phyloP scores from a whole-genome alignment of 2,888 invertebrate genomes.

The Urechis unicinctus region DNA sequence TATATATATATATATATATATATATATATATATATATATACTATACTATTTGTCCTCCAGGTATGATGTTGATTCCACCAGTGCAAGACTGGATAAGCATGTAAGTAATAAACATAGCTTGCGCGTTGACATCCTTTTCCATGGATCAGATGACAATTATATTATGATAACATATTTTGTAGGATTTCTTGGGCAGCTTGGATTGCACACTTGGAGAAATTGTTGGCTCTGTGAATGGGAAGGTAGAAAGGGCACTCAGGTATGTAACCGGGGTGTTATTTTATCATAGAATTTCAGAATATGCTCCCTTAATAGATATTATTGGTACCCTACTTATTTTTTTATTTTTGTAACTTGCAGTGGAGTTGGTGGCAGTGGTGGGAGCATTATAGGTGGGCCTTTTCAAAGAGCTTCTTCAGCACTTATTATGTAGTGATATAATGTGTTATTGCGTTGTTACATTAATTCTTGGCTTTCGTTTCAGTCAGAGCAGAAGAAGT shows the following conservation, averaged over 20 bases:
- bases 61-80: conserved; percentile 38
- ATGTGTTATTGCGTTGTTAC: neutral
- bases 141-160: neutral
- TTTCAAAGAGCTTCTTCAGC: neutral
- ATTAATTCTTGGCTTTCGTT: neutral
- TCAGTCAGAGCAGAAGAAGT: conserved; percentile 40
- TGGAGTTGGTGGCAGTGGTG: neutral
- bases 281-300: neutral
- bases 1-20: no score
- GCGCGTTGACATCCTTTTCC: neutral
- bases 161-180: conserved; percentile 1
- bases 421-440: neutral
- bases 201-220: conserved; percentile 57
- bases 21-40: no score
- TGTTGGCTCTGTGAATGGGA: conserved; percentile 34
- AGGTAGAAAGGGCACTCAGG: conserved; percentile 14
- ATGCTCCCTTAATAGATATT: no score
- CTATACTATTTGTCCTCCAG: no score
- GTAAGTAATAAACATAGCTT: conserved; percentile 13
- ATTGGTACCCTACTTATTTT: no score
- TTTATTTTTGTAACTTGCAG: no score
- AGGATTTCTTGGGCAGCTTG: conserved; percentile 54
- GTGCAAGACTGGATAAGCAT: conserved; percentile 22
- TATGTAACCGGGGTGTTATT: conserved; percentile 4
- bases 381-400: conserved; percentile 3